Percentiles rank a stretch among this genome's conserved stretches.
These are phyloP conservation scores for Chrysodeixis includens DNA, from an alignment of 2,888 invertebrate species.

Conservation along the genomic window DNA sequence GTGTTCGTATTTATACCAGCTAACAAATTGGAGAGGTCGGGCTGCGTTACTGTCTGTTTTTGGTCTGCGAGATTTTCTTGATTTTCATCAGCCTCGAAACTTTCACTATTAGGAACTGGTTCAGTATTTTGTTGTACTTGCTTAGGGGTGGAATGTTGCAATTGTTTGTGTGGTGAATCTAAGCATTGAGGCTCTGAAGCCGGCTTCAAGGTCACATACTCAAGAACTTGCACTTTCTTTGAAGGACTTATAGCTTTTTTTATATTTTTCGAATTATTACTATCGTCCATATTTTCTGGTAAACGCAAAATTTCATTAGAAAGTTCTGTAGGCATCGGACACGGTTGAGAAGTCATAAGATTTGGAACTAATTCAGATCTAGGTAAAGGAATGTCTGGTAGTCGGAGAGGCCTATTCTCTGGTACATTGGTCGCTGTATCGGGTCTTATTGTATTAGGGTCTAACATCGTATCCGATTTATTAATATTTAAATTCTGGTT, in stretches of 20 bases:
- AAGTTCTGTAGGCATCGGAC: constrained; percentile 64
- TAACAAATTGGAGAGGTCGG: constrained; percentile 77
- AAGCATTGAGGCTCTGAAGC: constrained; percentile 34
- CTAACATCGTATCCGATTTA: constrained; percentile 21
- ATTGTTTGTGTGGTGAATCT: constrained; percentile 16
- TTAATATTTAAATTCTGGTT: neutral
- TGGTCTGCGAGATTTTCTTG: constrained; percentile 27
- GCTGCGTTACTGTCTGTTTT: constrained; percentile 50
- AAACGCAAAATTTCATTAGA: constrained; percentile 68
- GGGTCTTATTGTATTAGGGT: constrained; percentile 6
- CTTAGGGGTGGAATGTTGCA: constrained; percentile 31
- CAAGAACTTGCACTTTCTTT: constrained; percentile 78
- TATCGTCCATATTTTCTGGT: constrained; percentile 47
- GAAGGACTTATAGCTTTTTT: constrained; percentile 68
- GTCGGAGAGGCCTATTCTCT: neutral
- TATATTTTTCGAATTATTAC: constrained; percentile 43
- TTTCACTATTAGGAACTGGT: constrained; percentile 23
- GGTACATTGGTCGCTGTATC: constrained; percentile 11
- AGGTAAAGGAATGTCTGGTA: constrained; percentile 3
- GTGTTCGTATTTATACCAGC: constrained; percentile 82
- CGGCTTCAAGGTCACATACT: constrained; percentile 76
- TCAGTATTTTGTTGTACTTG: constrained; percentile 17
- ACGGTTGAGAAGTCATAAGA: constrained; percentile 37
- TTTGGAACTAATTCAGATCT: constrained; percentile 25
- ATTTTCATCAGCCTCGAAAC: constrained; percentile 23